Evolutionary conservation across 2,888 invertebrate genomes (phyloP).

Genomic region (Leptinotarsa tumamoca): DNA sequence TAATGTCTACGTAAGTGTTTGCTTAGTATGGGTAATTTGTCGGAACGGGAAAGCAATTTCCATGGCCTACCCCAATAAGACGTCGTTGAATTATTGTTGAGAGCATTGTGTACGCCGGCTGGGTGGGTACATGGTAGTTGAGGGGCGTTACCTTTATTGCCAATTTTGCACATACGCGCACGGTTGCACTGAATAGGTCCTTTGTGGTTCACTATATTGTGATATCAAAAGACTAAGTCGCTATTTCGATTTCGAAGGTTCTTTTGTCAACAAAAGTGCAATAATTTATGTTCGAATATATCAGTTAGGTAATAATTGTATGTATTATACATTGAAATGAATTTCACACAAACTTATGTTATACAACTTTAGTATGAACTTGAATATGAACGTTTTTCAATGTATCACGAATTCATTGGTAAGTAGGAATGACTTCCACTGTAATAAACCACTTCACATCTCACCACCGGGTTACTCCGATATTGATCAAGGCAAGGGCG

Average conservation of each 20-base stretch:
- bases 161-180: conserved; percentile 31
- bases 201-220: conserved; percentile 24
- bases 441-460: too few species aligned
- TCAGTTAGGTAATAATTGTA: too few species aligned
- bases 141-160: conserved; percentile 29
- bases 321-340: too few species aligned
- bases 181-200: conserved; percentile 17
- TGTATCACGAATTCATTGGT: too few species aligned
- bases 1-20: conserved; percentile 56
- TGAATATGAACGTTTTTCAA: too few species aligned
- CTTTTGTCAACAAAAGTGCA: neutral
- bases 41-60: conserved; percentile 46
- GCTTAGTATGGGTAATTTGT: conserved; percentile 55
- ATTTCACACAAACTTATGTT: too few species aligned
- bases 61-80: conserved; percentile 47
- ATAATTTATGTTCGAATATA: too few species aligned
- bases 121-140: neutral
- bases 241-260: neutral
- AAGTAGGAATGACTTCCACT: too few species aligned
- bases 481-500: too few species aligned
- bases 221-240: conserved; percentile 25
- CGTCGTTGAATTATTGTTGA: conserved; percentile 36
- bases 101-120: conserved; percentile 2
- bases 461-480: too few species aligned
- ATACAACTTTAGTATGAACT: too few species aligned